Percentiles rank a stretch among this genome's conserved stretches.
These are phyloP conservation scores for Buphagus erythrorhynchus DNA, from an alignment of 2,797 vertebrate species.

Conservation along the genomic window DNA sequence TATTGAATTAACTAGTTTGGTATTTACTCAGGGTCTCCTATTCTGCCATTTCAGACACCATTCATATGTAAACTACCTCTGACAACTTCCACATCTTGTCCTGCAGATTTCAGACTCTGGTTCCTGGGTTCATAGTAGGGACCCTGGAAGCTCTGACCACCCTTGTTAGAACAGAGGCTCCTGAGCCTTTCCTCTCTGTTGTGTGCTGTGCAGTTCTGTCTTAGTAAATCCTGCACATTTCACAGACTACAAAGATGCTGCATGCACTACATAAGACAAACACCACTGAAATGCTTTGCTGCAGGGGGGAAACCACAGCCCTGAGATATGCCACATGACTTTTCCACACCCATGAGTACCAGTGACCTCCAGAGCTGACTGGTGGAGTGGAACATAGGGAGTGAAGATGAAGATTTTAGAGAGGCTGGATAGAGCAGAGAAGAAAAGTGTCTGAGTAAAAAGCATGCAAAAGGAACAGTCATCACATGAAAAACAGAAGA, in stretches of 20 bases:
- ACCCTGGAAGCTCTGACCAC: background rate
- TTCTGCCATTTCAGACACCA: background rate
- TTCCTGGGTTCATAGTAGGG: background rate
- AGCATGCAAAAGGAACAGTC: background rate
- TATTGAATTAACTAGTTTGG: background rate
- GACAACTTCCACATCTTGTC: background rate
- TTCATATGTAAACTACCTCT: background rate
- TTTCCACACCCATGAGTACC: background rate
- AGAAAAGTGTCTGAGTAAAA: background rate
- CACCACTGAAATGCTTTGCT: background rate
- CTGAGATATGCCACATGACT: background rate
- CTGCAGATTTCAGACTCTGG: background rate
- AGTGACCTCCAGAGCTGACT: background rate
- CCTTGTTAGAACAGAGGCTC: background rate
- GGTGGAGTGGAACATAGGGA: background rate
- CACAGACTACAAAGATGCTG: background rate
- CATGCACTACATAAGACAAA: rapidly evolving
- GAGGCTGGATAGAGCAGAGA: background rate
- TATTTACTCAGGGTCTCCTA: background rate
- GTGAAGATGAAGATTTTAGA: background rate
- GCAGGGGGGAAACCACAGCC: background rate
- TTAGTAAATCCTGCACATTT: background rate
- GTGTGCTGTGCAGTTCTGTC: background rate
- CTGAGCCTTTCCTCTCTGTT: background rate
- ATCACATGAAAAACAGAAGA: background rate